Conservation (phyloP, 2,888 invertebrate species). For the Hyles lineata region DNA sequence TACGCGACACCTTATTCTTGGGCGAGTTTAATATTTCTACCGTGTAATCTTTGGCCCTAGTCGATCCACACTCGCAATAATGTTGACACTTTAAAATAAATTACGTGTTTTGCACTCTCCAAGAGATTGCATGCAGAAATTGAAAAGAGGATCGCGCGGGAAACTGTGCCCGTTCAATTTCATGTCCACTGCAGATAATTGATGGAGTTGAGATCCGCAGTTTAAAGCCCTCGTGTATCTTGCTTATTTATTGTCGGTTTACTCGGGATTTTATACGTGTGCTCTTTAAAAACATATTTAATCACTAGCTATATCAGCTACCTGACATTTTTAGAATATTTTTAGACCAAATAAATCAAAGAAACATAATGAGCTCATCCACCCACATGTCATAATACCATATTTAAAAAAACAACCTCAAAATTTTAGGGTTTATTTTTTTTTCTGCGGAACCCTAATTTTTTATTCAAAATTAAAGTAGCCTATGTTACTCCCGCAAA, state of each 20-base stretch:
- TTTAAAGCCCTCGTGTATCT: constrained; percentile 21
- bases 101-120: constrained; percentile 21
- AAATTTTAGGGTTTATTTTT: too few relatives aligned
- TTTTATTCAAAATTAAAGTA: too few relatives aligned
- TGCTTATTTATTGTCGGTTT: constrained; percentile 4
- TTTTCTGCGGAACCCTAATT: too few relatives aligned
- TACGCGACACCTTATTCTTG: constrained; percentile 70
- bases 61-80: constrained; percentile 37
- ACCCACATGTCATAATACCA: too few relatives aligned
- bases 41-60: constrained; percentile 61
- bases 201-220: constrained; percentile 17
- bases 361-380: too few relatives aligned
- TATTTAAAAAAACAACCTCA: too few relatives aligned
- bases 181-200: constrained; percentile 24
- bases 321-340: too few relatives aligned
- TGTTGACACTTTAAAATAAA: constrained; percentile 25
- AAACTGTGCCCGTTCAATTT: constrained; percentile 22
- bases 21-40: constrained; percentile 68
- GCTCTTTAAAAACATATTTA: too few relatives aligned
- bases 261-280: background rate
- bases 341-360: too few relatives aligned
- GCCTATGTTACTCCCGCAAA: too few relatives aligned
- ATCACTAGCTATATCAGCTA: too few relatives aligned
- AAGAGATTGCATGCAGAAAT: constrained; percentile 21
- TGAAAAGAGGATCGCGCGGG: constrained; percentile 12